Evolutionary conservation across 2,113 vertebrate species (phyloP).

Genomic region (Bostrychus sinensis): DNA sequence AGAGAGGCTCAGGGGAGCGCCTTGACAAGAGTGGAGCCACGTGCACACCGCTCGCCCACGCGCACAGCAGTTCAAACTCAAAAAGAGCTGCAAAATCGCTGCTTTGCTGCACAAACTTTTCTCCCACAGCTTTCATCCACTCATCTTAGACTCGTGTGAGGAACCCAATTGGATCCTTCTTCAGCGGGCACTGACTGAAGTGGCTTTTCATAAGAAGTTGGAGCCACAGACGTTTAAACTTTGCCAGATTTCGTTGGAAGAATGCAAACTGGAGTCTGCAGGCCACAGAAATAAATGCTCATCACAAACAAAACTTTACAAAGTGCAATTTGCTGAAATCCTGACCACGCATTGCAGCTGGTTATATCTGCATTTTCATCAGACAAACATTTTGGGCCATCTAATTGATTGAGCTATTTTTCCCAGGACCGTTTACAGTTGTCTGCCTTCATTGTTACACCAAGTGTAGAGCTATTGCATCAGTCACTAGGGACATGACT

Average conservation of each 20-base stretch:
- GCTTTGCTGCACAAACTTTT: constrained; percentile 81
- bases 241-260: constrained; percentile 61
- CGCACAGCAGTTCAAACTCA: constrained; percentile 72
- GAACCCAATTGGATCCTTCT: constrained; percentile 68
- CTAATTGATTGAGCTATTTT: constrained; percentile 76
- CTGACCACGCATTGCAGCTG: constrained; percentile 55
- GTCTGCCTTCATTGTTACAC: constrained; percentile 77
- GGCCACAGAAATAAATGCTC: constrained; percentile 52
- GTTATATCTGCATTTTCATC: constrained; percentile 73
- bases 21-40: constrained; percentile 68
- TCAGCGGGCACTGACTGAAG: constrained; percentile 72
- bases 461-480: constrained; percentile 76
- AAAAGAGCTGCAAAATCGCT: constrained; percentile 79
- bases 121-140: constrained; percentile 77
- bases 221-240: constrained; percentile 70
- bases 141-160: constrained; percentile 70
- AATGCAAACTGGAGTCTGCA: constrained; percentile 47
- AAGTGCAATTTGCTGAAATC: constrained; percentile 74
- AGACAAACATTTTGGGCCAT: constrained; percentile 76
- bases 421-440: constrained; percentile 77
- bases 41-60: constrained; percentile 17
- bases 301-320: constrained; percentile 56
- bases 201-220: constrained; percentile 71
- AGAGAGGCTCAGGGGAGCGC: constrained; percentile 79
- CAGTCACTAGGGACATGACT: constrained; percentile 80